Evolutionary conservation across 2,113 vertebrate genomes (phyloP).

Genomic region (Oryzias melastigma): DNA sequence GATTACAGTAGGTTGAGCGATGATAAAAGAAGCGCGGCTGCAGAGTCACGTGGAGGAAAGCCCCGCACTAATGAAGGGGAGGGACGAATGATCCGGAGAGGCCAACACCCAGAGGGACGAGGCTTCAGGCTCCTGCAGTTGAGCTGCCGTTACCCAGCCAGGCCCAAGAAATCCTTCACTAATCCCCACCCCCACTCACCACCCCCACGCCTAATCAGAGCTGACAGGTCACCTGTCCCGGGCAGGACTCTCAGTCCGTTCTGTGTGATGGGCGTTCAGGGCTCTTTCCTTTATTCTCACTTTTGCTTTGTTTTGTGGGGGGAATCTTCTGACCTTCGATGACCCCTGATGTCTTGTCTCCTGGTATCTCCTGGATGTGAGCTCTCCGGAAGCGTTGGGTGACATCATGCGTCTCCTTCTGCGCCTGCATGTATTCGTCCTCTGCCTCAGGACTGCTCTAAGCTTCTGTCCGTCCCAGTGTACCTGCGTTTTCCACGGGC

Average conservation of each 20-base stretch:
- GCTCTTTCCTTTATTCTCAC: conserved; percentile 24
- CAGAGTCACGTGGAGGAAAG: conserved; percentile 45
- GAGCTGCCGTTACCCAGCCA: conserved; percentile 57
- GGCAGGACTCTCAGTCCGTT: conserved; percentile 41
- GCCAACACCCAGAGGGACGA: conserved; percentile 16
- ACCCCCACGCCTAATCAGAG: conserved; percentile 13
- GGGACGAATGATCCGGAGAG: neutral
- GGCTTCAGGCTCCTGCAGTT: conserved; percentile 8
- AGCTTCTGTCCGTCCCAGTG: conserved; percentile 92
- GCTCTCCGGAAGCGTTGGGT: conserved; percentile 30
- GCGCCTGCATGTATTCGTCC: conserved; percentile 74
- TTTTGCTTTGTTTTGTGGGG: conserved; percentile 17
- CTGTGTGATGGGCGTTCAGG: conserved; percentile 33
- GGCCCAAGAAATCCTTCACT: conserved; percentile 68
- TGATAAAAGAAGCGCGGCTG: conserved; percentile 10
- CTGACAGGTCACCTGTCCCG: conserved; percentile 63
- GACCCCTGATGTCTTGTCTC: conserved; percentile 49
- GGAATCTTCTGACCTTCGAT: conserved; percentile 11
- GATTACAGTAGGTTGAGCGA: conserved; percentile 5
- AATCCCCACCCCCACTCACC: conserved; percentile 52
- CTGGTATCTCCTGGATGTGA: conserved; percentile 50
- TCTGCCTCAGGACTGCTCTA: conserved; percentile 67
- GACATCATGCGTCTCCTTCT: conserved; percentile 80
- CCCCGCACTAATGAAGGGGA: conserved; percentile 41
- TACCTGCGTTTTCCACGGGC: conserved; percentile 84